Conservation (phyloP, 2,797 vertebrate genomes). For the Salarias fasciatus region DNA sequence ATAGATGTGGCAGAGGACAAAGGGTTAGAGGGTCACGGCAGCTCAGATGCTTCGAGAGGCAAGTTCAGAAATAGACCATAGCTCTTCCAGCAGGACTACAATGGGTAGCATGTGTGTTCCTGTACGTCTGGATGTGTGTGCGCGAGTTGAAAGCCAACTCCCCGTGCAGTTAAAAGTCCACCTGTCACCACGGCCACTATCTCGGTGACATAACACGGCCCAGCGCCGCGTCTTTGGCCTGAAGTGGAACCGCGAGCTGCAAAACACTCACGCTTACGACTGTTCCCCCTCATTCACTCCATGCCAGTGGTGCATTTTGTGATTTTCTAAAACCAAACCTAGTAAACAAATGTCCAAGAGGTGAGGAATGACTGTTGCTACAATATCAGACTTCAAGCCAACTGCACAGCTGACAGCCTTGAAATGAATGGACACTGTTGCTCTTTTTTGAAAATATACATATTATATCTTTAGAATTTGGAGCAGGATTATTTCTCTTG, state of each 20-base stretch:
- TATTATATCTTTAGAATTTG: background rate
- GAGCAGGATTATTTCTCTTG: background rate
- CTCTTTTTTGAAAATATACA: background rate
- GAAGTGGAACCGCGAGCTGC: conserved; percentile 13
- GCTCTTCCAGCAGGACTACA: conserved; percentile 61
- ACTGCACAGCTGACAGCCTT: background rate
- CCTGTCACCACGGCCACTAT: conserved; percentile 60
- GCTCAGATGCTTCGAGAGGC: conserved; percentile 68
- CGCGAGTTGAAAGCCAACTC: conserved; percentile 29
- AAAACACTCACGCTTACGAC: background rate
- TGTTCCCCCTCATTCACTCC: too few species aligned
- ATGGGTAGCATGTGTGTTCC: conserved; percentile 36
- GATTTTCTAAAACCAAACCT: too few species aligned
- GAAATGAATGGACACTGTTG: background rate
- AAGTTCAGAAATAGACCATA: conserved; percentile 74
- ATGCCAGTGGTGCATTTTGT: too few species aligned
- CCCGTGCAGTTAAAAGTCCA: conserved; percentile 54
- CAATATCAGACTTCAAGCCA: too few species aligned
- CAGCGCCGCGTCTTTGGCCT: conserved; percentile 10
- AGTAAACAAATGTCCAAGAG: too few species aligned
- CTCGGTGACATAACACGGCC: conserved; percentile 47
- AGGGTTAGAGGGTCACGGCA: conserved; percentile 65
- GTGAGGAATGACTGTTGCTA: too few species aligned
- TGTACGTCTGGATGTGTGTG: conserved; percentile 10
- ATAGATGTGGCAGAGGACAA: conserved; percentile 38